Conservation (phyloP, 2,113 vertebrate genomes). For the Meleagris gallopavo region DNA sequence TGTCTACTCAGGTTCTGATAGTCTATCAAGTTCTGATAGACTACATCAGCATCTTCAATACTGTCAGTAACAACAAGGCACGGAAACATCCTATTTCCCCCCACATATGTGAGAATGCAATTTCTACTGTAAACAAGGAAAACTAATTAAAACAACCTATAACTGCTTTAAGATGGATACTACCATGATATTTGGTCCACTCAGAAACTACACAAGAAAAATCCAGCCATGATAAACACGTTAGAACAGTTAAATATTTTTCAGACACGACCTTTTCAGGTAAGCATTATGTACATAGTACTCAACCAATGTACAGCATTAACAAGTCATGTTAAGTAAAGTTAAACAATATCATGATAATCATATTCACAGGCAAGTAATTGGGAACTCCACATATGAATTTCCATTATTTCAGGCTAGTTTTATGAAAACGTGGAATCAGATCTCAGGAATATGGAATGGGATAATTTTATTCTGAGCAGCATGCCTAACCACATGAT, state of each 20-base stretch:
- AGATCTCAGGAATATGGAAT: conserved; percentile 23
- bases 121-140: background rate
- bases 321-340: background rate
- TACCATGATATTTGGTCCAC: background rate
- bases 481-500: background rate
- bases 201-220: background rate
- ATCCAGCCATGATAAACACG: background rate
- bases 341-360: background rate
- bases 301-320: background rate
- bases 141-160: background rate
- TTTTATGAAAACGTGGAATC: conserved; percentile 7
- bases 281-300: background rate
- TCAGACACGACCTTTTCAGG: background rate
- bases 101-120: background rate
- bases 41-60: background rate
- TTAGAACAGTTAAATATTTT: background rate
- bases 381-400: background rate
- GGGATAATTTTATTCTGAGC: conserved; percentile 29
- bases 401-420: background rate
- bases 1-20: background rate
- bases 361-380: background rate
- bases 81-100: background rate
- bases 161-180: background rate
- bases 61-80: background rate
- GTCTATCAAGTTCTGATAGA: background rate